Evolutionary conservation across 2,113 vertebrate genomes (phyloP).

Genomic region (Lophotis ruficrista): DNA sequence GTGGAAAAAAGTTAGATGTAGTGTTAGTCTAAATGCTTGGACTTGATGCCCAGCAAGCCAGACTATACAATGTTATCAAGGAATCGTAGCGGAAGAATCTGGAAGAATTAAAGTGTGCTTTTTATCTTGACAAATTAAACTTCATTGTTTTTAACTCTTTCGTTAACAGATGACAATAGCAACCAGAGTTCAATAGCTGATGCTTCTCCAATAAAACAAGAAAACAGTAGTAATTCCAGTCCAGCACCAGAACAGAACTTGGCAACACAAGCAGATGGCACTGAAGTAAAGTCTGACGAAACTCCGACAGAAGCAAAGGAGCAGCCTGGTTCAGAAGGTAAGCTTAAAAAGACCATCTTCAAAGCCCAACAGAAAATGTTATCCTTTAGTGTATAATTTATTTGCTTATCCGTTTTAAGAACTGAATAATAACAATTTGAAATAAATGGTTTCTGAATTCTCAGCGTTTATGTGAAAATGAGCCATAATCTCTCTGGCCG

Average conservation of each 20-base stretch:
- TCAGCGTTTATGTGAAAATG: neutral
- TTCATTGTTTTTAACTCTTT: neutral
- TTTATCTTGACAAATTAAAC: neutral
- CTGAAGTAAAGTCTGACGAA: constrained; percentile 84
- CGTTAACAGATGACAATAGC: constrained; percentile 90
- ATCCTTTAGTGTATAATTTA: neutral
- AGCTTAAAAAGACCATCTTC: neutral
- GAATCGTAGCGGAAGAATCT: neutral
- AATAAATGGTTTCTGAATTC: neutral
- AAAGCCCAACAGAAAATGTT: neutral
- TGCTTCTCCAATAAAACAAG: constrained; percentile 94
- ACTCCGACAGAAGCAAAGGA: constrained; percentile 82
- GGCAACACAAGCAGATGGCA: constrained; percentile 76
- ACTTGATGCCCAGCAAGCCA: neutral
- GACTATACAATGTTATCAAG: neutral
- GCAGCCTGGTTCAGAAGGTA: constrained; percentile 83
- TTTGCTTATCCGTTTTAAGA: neutral
- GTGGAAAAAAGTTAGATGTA: neutral
- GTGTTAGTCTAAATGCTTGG: neutral
- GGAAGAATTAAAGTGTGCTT: neutral
- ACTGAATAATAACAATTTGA: neutral
- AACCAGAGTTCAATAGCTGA: constrained; percentile 98
- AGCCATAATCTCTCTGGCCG: neutral
- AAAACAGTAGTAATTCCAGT: constrained; percentile 94
- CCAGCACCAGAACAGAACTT: constrained; percentile 85